Evolutionary conservation across 1,140 invertebrate species (phyloP), one percentile per base, ranked within the genome.

Genomic region (Drosophila subobscura): DNA sequence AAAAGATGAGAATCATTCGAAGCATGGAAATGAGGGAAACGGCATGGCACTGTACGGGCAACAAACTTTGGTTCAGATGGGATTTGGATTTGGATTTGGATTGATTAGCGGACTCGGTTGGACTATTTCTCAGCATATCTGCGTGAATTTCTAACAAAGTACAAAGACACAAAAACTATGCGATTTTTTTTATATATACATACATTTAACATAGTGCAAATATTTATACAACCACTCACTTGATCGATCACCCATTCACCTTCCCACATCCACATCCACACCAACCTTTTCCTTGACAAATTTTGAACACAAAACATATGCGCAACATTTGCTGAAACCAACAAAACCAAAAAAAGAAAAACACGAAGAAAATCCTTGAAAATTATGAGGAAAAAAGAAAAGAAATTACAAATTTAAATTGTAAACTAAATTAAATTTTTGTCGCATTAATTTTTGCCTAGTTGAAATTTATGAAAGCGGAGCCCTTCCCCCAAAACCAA

Each of bases 101-200:
- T 73, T 65, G 70, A 74, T 74, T 74, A 10, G 10, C 71, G 72
- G 68, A 85, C 77, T 85, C 72, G 81, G 81, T 85, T 85, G 80
- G 81, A 85, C 81, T 70, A 85, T 85, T 85, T 76, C 33, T 67
- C 72, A 55, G 77, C 81, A 85, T 85, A 85, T 85, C 81, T 85
- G 80, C 80, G 66, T 80, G 77, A 85, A 86, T 85, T 85, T 86
- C 80, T 85, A 85, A 81, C 80, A 85, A 81, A 85, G 80, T 86
- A 85, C 81, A 86, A 84, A 83, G 45, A 55, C 12, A 64, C 68
- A 65, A 47, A 66, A 77, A 72, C 65, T 20, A 72, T 81, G 78
- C 64, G 58, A 80, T 79, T 79, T 75, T 71, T 80, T 77, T 46
- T 53, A 44, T 41, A 67, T 33, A 52, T 7, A 55, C 8, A 71